These are phyloP conservation scores for Pipra filicauda DNA, from an alignment of 2,113 vertebrate species.

Conservation along the genomic window DNA sequence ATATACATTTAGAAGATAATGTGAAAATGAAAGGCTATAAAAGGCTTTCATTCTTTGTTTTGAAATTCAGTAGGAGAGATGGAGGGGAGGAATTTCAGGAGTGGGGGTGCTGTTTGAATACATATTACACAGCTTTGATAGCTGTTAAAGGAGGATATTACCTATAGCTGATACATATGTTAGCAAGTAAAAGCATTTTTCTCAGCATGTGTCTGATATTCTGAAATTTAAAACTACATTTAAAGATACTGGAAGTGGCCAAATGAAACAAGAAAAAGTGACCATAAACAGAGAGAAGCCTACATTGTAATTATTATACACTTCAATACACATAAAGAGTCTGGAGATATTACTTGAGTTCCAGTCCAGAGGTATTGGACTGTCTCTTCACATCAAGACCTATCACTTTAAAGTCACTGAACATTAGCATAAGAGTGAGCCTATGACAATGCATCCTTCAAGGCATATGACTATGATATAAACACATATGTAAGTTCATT, in stretches of 20 bases:
- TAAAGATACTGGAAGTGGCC: not conserved
- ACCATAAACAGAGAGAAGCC: not conserved
- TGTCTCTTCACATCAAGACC: not conserved
- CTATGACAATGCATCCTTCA: not conserved
- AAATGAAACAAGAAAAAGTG: not conserved
- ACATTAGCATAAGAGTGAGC: not conserved
- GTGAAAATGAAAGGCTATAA: not conserved
- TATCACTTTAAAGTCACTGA: not conserved
- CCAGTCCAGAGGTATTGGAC: not conserved
- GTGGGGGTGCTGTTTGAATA: not conserved
- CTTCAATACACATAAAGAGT: not conserved
- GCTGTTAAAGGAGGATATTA: not conserved
- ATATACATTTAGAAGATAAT: not conserved
- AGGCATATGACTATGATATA: not conserved
- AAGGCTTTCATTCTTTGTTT: not conserved
- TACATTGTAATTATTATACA: not conserved
- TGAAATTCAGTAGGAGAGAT: not conserved
- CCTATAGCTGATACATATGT: not conserved
- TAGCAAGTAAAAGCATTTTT: not conserved
- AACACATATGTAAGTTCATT: not conserved
- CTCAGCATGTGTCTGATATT: not conserved
- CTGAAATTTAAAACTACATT: not conserved
- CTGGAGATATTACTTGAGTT: not conserved
- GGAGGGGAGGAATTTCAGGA: accelerated
- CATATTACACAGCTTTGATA: not conserved